phyloP scores from a whole-genome alignment of 2,797 vertebrate species.

The Dicrostonyx torquatus region DNA sequence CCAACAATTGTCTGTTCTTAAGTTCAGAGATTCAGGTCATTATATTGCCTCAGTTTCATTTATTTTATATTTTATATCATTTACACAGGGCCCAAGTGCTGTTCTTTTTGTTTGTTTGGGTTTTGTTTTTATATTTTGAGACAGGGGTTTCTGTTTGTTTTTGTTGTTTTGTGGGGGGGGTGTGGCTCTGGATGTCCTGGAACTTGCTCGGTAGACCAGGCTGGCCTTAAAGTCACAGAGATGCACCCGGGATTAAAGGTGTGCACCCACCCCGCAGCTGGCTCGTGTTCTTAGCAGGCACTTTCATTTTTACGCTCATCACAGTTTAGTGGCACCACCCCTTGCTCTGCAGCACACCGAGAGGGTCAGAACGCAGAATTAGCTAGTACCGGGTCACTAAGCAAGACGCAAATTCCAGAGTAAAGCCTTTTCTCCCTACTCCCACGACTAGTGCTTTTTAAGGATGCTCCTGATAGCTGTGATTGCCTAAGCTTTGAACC shows the following conservation, averaged over 20 bases:
- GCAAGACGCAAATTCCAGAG: background rate
- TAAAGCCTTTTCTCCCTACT: background rate
- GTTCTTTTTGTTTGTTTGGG: background rate
- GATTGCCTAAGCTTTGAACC: background rate
- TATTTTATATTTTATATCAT: background rate
- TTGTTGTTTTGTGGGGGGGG: too few species aligned
- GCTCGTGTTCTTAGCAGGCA: background rate
- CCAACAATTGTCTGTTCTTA: background rate
- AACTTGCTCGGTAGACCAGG: background rate
- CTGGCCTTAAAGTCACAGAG: background rate
- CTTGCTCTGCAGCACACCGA: background rate
- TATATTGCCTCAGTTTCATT: conserved; percentile 29
- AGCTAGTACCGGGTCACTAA: background rate
- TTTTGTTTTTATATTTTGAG: background rate
- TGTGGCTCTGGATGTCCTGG: background rate
- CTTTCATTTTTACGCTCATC: background rate
- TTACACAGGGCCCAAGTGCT: background rate
- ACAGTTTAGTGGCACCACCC: background rate
- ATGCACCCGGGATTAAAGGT: background rate
- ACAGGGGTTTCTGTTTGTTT: background rate
- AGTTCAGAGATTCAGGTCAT: background rate
- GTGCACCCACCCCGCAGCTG: background rate
- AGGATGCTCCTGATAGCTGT: background rate
- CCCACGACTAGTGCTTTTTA: background rate
- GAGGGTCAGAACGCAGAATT: background rate